Base-by-base conservation (phyloP, 2,888 invertebrate genomes). In the Agrochola lota region DNA sequence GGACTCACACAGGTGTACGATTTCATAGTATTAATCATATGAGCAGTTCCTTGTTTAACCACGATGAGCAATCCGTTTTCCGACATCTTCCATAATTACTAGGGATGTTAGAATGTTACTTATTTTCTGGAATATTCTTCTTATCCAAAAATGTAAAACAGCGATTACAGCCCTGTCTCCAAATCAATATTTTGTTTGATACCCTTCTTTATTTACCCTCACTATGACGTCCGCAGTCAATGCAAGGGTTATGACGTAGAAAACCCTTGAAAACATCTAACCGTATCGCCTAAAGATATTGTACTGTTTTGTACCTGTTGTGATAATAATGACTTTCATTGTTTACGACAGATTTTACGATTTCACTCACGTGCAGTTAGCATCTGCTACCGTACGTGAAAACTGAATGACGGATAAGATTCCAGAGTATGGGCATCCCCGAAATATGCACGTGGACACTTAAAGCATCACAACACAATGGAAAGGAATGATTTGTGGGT, bases 1-100 rank as follows among this genome's bases (percentile, higher is more conserved):
- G n/a, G 57, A 60, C 43, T 66, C 30, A 9, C 57, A n/a, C 62
- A 70, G 49, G 80, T 71, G 15, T 81, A 72, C 26, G 6, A 57
- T 83, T 80, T 76, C 64, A 35, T 59, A 64, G 57, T 59, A 59
- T 62, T 74, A 26, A 23, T 60, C 46, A 62, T 67, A 57, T 55
- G 20, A 52, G 26, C 23, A 26, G 49, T 66, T 64, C 49, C 74
- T 64, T 78, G 11, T 52, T 40, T 64, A 49, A 64, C 55, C 30
- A 60, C 30, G 4, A 35, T 43, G 35, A 59, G 11, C 26, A 66
- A 67, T 66, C 3, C 26, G 69, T 60, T 67, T 26, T 66, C 17
- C 0, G n/a, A 30, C 20, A n/a, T 71, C 46, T 5, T 73, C 55
- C 15, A 15, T 55, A 62, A 79, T 30, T 4, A 26, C 17, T 30